Percentiles rank a stretch among this genome's conserved stretches.
Conservation (phyloP, 2,797 vertebrate genomes). For the Clarias fuscus region DNA sequence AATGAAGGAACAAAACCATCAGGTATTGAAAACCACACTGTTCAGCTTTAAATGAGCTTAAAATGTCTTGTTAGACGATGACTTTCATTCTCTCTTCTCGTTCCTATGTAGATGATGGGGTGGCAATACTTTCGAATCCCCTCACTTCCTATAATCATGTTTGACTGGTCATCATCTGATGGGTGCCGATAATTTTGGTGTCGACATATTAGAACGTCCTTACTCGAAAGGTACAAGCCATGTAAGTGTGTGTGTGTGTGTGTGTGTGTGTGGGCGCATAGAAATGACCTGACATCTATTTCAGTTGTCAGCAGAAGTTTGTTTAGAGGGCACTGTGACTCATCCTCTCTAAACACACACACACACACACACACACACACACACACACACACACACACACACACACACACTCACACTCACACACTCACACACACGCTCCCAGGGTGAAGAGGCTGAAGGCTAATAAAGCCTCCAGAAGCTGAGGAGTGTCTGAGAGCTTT, state of each 20-base stretch:
- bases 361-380: conserved; percentile 24
- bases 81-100: background rate
- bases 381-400: conserved; percentile 31
- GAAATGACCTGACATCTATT: conserved; percentile 1
- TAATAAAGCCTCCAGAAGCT: conserved; percentile 27
- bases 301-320: conserved; percentile 34
- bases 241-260: background rate
- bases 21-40: no score
- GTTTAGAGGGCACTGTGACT: conserved; percentile 31
- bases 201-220: background rate
- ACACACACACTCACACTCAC: conserved; percentile 20
- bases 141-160: background rate
- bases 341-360: conserved; percentile 21
- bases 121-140: background rate
- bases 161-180: background rate
- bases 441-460: conserved; percentile 14
- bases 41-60: no score
- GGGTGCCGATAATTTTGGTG: background rate
- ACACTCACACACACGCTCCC: background rate
- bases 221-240: no score
- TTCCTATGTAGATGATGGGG: background rate
- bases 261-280: background rate
- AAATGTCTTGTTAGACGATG: background rate
- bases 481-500: conserved; percentile 12
- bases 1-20: no score